Base-by-base conservation (phyloP, 1,140 invertebrate genomes). In the Rhynchophorus ferrugineus region DNA sequence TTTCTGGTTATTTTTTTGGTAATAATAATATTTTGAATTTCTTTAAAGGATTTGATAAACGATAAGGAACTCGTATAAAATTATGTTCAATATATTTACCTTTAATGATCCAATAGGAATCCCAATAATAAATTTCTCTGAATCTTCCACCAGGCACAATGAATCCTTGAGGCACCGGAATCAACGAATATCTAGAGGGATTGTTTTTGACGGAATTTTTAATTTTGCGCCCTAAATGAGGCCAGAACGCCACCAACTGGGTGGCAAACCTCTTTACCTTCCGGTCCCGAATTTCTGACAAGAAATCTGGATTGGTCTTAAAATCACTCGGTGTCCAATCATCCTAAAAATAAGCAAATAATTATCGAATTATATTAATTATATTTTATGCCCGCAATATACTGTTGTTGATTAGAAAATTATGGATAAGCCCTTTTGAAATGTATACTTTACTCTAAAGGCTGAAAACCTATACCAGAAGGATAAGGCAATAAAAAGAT, bases 81-180 rank as follows among this genome's bases (percentile, higher is more conserved):
- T n/a, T n/a, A n/a, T n/a, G n/a, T n/a, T n/a, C n/a, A n/a, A n/a
- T n/a, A n/a, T 13, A 8, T 3, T n/a, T 39, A 53, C 50, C 89
- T 59, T 83, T 79, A 14, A 91, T 73, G 3, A 90, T 82, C 89
- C 89, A 93, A 69, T 85, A 92, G 1, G 87, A 87, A 68, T 93
- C 89, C 89, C 89, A 93, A 63, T 93, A 93, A 67, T 92, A 94
- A 36, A 87, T 75, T 63, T 89, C 85, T 68, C 82, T 82, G 63
- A 94, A 95, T 48, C 91, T 73, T 8, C 90, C 90, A 9, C 91
- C 91, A 1, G 91, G 91, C 24, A 93, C 78, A 13, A 93, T 81
- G 57, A 91, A 86, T 19, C 83, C 83, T 60, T 93, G 81, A 0
- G 85, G 78, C 3, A 91, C 76, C 47, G 83, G 83, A 44, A 92